Evolutionary conservation across 2,888 invertebrate genomes (phyloP).

Genomic region (Volucella bombylans): DNA sequence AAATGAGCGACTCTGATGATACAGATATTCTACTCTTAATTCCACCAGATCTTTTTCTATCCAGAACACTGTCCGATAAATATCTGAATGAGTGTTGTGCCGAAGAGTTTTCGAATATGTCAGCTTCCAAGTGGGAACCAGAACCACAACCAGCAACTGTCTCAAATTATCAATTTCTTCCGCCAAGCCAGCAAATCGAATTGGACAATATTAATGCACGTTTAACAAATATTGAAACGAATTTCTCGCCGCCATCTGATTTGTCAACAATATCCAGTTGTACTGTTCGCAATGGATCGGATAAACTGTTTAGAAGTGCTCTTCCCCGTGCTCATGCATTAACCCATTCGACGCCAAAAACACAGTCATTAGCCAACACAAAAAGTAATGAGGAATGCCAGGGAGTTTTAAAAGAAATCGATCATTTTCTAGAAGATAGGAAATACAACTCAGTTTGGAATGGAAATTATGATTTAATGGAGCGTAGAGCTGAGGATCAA

Average conservation of each 20-base stretch:
- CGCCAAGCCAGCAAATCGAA: conserved; percentile 78
- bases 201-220: conserved; percentile 80
- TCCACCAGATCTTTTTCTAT: conserved; percentile 89
- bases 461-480: conserved; percentile 36
- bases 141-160: conserved; percentile 1
- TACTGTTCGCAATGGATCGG: conserved; percentile 75
- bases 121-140: conserved; percentile 57
- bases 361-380: conserved; percentile 29
- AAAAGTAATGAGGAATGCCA: conserved; percentile 60
- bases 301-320: conserved; percentile 58
- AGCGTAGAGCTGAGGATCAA: conserved; percentile 59
- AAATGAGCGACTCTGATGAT: conserved; percentile 90
- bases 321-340: conserved; percentile 72
- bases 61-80: conserved; percentile 76
- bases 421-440: conserved; percentile 78
- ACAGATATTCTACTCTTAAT: conserved; percentile 91
- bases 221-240: conserved; percentile 77
- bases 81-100: conserved; percentile 49
- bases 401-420: conserved; percentile 80
- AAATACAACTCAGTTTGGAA: conserved; percentile 69
- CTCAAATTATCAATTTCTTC: conserved; percentile 75
- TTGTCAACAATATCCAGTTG: conserved; percentile 80
- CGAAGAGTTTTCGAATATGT: conserved; percentile 42
- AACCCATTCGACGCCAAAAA: conserved; percentile 81
- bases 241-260: conserved; percentile 78